Evolutionary conservation across 2,888 invertebrate species (phyloP), one percentile per base, ranked within the genome.

Genomic region (Drymonia ruficornis): DNA sequence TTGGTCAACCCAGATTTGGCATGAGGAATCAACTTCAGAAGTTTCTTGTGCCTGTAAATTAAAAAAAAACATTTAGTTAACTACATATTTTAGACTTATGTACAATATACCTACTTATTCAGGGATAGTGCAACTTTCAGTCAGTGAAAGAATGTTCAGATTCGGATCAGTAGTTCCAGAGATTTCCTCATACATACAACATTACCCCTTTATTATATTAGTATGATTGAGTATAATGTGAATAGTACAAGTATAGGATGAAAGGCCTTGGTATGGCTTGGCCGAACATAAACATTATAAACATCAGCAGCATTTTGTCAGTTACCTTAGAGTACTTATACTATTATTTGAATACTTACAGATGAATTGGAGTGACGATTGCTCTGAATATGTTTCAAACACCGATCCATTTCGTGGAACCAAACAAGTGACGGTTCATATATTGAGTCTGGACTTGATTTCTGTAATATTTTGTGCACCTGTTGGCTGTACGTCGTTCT

Each of bases 401-500:
- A 87, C 29, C 72, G 74, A 69, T 91, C 89, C 90, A 90, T 90
- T 62, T 89, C 87, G 45, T 85, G 78, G 53, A 92, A 91, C 91
- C 91, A 91, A 1, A 86, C 74, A 4, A 92, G 61, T 0, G 88
- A 84, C 0, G 91, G 89, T 59, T 86, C 82, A 43, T 88, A 89
- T 19, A 87, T 84, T 0, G 67, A 74, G 53, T 87, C 81, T 0
- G 89, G 88, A 40, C 79, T 83, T 0, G 90, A 89, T 71, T 84
- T 88, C 38, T 83, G 78, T 19, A 89, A 64, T 60, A 93, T 89
- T 77, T 93, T 93, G 54, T 87, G 81, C 2, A 93, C 81, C 76
- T 93, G 86, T 65, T 93, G 93, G 13, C 79, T 71, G 48, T 93
- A 93, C 0, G 93, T 93, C n/a, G 89, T 88, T 54, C 93, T 76